Base-by-base conservation (phyloP, 2,888 invertebrate genomes). In the Monopis laevigella region DNA sequence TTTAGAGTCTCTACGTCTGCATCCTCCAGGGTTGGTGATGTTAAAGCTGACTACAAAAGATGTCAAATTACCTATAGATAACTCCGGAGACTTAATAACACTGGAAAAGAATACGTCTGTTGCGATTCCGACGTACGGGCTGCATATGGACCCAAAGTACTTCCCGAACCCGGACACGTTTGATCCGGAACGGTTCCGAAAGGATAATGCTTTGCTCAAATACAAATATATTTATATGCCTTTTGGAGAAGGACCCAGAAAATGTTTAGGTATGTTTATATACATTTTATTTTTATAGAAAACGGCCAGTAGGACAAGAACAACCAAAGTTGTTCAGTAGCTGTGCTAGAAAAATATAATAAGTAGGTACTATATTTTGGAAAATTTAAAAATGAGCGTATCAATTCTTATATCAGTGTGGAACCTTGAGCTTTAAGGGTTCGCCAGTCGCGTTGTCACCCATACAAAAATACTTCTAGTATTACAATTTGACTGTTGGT, bases 131-230 rank as follows among this genome's bases (percentile, higher is more conserved):
- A 48, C 70, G 1, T 50, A 58, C 17, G 68, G 63, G 1, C 39
- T 83, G 8, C 84, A 84, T 40, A 59, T 57, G 21, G 78, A 83
- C 54, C 63, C 72, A 1, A 54, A 70, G 5, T 65, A 70, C 48
- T 84, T 62, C 50, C 70, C 77, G 0, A 54, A 82, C n/a, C 83
- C 84, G 0, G 62, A 74, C 1, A 65, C 58, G 47, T 84, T 83
- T 49, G 71, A 82, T 48, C 84, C 84, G 1, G 78, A 78, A 45
- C 55, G 83, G 35, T 83, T 83, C 48, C 53, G 49, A 12, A 59
- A 64, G 3, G 69, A 74, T 40, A 53, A 49, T 5, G 53, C 51
- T 13, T 46, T 45, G 1, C 51, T 51, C 14, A 51, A 50, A 10
- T 53, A 50, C 14, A 52, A 51, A 30, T 55, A 56, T 13, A 51